A percentile compares a stretch with the other conserved stretches of the same genome.
Conservation (phyloP, 2,113 vertebrate genomes). For the Protobothrops mucrosquamatus region DNA sequence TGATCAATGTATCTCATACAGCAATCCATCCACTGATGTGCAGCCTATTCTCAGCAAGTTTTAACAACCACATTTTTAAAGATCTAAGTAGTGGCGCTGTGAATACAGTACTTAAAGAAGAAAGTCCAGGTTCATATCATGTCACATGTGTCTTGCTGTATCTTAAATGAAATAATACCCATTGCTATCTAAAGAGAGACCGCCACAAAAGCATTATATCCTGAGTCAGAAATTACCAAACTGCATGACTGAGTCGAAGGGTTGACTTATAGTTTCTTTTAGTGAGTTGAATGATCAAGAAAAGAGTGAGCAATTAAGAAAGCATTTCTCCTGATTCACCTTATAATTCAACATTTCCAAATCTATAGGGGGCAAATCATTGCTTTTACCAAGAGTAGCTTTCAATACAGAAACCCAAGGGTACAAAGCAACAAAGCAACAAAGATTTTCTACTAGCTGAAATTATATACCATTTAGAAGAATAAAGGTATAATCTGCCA, state of each 20-base stretch:
- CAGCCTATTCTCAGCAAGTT: background rate
- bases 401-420: background rate
- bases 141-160: background rate
- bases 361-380: background rate
- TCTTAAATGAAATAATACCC: background rate
- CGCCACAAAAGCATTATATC: background rate
- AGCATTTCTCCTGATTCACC: background rate
- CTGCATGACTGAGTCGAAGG: background rate
- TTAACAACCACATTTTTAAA: background rate
- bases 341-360: conserved; percentile 8
- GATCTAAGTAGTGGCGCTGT: background rate
- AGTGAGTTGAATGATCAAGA: background rate
- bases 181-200: background rate
- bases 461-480: background rate
- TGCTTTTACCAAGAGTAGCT: conserved; percentile 4
- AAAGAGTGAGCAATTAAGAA: conserved; percentile 3
- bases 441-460: background rate
- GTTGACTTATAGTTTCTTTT: background rate
- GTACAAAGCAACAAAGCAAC: conserved; percentile 22
- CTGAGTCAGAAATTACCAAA: background rate
- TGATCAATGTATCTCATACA: background rate
- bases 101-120: background rate
- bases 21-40: background rate
- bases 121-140: background rate
- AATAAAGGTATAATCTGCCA: conserved; percentile 22